Evolutionary conservation across 1,140 invertebrate species (phyloP).

Genomic region (Neodiprion lecontei): DNA sequence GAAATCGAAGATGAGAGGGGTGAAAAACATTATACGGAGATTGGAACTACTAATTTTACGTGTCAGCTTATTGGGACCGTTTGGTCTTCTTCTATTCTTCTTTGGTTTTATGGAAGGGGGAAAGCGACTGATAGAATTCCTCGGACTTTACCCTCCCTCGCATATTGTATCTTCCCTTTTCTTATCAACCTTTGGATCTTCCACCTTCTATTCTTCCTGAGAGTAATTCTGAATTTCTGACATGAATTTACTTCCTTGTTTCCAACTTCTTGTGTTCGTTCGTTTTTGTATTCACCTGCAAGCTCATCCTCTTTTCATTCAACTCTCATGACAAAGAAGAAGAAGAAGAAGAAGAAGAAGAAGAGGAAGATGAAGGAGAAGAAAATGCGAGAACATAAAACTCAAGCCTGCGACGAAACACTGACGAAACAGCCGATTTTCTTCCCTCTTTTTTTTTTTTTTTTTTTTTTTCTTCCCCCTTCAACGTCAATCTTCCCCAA

Average conservation of each 20-base stretch:
- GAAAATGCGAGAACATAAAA: too few relatives aligned
- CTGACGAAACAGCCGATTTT: too few relatives aligned
- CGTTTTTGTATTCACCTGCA: too few relatives aligned
- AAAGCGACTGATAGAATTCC: not conserved
- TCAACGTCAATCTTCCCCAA: too few relatives aligned
- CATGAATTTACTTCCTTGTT: not conserved
- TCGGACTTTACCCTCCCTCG: not conserved
- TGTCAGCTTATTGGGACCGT: not conserved
- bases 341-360: too few relatives aligned
- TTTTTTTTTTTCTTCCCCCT: too few relatives aligned
- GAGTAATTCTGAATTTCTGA: not conserved
- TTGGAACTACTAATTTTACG: not conserved
- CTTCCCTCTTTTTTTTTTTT: too few relatives aligned
- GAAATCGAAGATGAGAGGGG: not conserved
- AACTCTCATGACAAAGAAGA: too few relatives aligned
- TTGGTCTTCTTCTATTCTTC: not conserved
- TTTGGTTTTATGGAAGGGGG: not conserved
- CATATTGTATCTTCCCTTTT: not conserved
- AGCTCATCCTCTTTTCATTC: too few relatives aligned
- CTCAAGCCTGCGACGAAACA: too few relatives aligned
- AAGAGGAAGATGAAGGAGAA: too few relatives aligned
- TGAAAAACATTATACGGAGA: not conserved
- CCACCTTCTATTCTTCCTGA: not conserved
- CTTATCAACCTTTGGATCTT: not conserved
- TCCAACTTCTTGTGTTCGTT: not conserved